phyloP scores from a whole-genome alignment of 2,113 vertebrate genomes.

The Vulpes lagopus region DNA sequence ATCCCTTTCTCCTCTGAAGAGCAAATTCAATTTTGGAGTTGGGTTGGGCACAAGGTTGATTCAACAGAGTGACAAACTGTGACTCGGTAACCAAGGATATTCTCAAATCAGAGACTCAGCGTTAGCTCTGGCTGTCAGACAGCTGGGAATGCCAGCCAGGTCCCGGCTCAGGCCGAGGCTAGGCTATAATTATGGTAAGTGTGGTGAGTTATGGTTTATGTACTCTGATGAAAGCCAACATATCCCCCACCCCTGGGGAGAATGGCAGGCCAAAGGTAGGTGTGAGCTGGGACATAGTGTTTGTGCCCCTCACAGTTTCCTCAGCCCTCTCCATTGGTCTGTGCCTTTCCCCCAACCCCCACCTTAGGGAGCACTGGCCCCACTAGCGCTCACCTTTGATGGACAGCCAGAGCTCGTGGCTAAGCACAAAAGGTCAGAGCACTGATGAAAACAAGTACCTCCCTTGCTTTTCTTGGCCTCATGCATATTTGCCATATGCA shows the following conservation, averaged over 20 bases:
- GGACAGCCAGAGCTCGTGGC: slow-evolving; percentile 63
- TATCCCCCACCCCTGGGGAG: not conserved
- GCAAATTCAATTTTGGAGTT: not conserved
- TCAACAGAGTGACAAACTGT: not conserved
- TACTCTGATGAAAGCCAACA: not conserved
- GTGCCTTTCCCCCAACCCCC: slow-evolving; percentile 51
- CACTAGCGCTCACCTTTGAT: slow-evolving; percentile 73
- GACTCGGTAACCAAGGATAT: not conserved
- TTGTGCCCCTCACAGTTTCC: not conserved
- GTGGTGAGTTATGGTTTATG: not conserved
- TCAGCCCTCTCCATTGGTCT: slow-evolving; percentile 70
- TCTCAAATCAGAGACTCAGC: not conserved
- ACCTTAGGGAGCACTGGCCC: slow-evolving; percentile 64
- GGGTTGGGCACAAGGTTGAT: not conserved
- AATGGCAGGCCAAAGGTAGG: not conserved
- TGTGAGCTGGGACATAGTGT: not conserved
- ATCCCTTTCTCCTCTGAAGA: not conserved
- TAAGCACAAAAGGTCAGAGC: slow-evolving; percentile 74
- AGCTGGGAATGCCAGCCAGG: not conserved
- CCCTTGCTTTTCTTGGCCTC: slow-evolving; percentile 71
- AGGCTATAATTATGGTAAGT: not conserved
- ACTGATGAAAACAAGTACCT: slow-evolving; percentile 74
- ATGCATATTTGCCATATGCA: slow-evolving; percentile 80
- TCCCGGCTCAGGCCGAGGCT: not conserved
- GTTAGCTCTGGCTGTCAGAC: not conserved